These are phyloP conservation scores for Cydia splendana DNA, from an alignment of 1,140 invertebrate species.

Conservation along the genomic window DNA sequence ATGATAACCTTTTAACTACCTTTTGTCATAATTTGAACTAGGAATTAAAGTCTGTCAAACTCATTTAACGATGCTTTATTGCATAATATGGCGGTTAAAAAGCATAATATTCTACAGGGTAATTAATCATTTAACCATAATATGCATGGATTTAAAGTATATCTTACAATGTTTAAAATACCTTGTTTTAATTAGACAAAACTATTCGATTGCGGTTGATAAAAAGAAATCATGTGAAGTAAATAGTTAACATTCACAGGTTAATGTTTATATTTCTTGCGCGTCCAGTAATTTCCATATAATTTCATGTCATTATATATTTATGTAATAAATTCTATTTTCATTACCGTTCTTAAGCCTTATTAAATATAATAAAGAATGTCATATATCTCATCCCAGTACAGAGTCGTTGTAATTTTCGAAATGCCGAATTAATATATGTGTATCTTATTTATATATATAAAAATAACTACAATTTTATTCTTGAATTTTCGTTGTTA, in stretches of 20 bases:
- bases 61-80: too few relatives aligned
- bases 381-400: constrained; percentile 27
- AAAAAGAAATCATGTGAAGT: not conserved
- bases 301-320: constrained; percentile 8
- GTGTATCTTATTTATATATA: constrained; percentile 30
- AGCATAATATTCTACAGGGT: too few relatives aligned
- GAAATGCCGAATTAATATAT: constrained; percentile 15
- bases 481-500: constrained; percentile 22
- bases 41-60: too few relatives aligned
- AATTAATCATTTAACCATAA: not conserved
- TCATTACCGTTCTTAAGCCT: not conserved
- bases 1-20: too few relatives aligned
- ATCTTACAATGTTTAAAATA: not conserved
- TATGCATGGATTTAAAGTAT: not conserved
- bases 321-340: constrained; percentile 25
- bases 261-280: not conserved
- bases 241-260: not conserved
- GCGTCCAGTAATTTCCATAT: not conserved
- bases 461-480: constrained; percentile 25
- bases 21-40: too few relatives aligned
- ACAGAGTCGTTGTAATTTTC: constrained; percentile 23
- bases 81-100: too few relatives aligned
- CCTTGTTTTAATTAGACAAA: not conserved
- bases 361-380: constrained; percentile 26
- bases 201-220: not conserved